These are phyloP conservation scores for Atta colombica DNA, from an alignment of 1,140 invertebrate genomes.

Conservation along the genomic window DNA sequence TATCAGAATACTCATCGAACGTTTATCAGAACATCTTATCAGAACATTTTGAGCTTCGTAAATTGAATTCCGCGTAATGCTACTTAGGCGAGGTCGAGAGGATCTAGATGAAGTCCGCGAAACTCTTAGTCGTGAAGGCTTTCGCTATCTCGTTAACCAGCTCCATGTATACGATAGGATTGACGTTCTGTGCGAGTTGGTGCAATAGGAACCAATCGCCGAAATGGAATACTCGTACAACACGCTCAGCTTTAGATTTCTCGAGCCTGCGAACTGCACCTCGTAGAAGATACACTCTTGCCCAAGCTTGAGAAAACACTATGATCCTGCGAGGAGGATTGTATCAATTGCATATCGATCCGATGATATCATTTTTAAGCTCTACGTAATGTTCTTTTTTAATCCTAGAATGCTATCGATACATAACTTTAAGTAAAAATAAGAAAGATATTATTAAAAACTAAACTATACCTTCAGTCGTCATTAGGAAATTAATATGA, in stretches of 20 bases:
- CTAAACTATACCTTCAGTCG: too few relatives aligned
- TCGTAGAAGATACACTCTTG: conserved; percentile 87
- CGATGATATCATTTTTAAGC: not conserved
- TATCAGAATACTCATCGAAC: not conserved
- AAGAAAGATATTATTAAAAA: too few relatives aligned
- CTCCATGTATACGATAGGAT: conserved; percentile 82
- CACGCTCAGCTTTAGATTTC: conserved; percentile 70
- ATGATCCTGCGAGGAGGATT: conserved; percentile 79
- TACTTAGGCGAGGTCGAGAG: conserved; percentile 22
- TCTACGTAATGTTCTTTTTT: not conserved
- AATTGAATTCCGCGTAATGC: conserved; percentile 51
- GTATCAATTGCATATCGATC: not conserved
- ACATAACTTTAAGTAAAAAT: too few relatives aligned
- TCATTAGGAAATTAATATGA: too few relatives aligned
- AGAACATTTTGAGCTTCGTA: conserved; percentile 27
- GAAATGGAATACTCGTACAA: conserved; percentile 76
- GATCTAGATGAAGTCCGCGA: conserved; percentile 41
- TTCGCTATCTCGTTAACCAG: conserved; percentile 79
- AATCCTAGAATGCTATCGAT: too few relatives aligned
- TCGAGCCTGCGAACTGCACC: conserved; percentile 84
- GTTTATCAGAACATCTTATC: conserved; percentile 5
- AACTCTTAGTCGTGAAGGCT: conserved; percentile 67
- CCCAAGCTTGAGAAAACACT: conserved; percentile 85
- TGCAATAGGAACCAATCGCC: conserved; percentile 86
- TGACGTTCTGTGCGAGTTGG: conserved; percentile 82